A percentile compares a stretch with the other conserved stretches of the same genome.
Evolutionary conservation across 2,888 invertebrate species (phyloP).

Genomic region (Ischnus inquisitorius): DNA sequence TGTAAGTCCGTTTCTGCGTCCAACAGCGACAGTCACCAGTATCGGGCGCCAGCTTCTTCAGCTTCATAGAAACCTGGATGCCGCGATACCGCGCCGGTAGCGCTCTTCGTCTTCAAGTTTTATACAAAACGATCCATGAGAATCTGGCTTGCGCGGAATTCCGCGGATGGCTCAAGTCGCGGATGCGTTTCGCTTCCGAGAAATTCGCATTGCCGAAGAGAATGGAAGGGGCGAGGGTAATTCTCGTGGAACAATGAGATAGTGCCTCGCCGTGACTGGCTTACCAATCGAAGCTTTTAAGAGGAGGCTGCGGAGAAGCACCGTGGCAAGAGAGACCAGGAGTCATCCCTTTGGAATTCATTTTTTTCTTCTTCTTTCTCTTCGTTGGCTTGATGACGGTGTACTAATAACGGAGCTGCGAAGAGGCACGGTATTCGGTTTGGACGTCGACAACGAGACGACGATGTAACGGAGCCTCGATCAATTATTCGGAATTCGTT

Average conservation of each 20-base stretch:
- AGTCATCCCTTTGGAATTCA: neutral
- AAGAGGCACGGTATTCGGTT: neutral
- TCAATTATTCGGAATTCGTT: slow-evolving; percentile 12
- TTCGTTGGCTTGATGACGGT: neutral
- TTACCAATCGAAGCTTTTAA: neutral
- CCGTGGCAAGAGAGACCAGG: neutral
- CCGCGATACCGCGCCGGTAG: neutral
- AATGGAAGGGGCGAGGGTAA: neutral
- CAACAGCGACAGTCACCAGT: neutral
- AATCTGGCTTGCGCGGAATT: neutral
- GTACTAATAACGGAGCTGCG: neutral
- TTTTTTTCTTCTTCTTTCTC: neutral
- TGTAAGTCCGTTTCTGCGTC: neutral
- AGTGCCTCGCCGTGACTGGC: slow-evolving; percentile 12
- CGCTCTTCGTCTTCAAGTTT: neutral
- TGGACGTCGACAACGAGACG: neutral
- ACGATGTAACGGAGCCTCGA: neutral
- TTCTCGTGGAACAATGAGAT: slow-evolving; percentile 20
- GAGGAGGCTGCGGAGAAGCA: neutral
- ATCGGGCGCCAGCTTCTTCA: too few relatives aligned
- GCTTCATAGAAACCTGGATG: too few relatives aligned
- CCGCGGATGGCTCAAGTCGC: slow-evolving; percentile 2
- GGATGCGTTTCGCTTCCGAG: slow-evolving; percentile 8
- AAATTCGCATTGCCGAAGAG: neutral
- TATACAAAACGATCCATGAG: neutral